Evolutionary conservation across 2,797 vertebrate genomes (phyloP).

Genomic region (Antrozous pallidus): DNA sequence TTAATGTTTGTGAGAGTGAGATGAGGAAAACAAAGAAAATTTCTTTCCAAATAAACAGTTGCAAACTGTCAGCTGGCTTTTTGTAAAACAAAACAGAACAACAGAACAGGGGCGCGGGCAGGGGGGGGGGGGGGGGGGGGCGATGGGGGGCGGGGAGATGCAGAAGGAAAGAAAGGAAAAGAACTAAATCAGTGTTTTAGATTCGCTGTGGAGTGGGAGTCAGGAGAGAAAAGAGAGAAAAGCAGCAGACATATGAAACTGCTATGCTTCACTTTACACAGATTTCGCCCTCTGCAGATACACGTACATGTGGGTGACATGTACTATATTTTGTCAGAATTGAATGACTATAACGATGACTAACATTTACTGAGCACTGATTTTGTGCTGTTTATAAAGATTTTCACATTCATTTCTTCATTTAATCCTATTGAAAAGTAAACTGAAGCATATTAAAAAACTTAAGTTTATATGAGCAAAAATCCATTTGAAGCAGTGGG

Average conservation of each 20-base stretch:
- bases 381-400: not conserved
- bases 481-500: not conserved
- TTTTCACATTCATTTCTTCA: not conserved
- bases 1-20: conserved; percentile 30
- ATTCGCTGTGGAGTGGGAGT: not conserved
- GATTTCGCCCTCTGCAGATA: not conserved
- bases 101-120: too few relatives aligned
- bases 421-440: not conserved
- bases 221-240: not conserved
- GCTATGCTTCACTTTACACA: not conserved
- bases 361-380: not conserved
- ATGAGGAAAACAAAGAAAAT: conserved; percentile 39
- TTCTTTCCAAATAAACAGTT: conserved; percentile 55
- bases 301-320: not conserved
- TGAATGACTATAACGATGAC: not conserved
- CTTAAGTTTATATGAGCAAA: not conserved
- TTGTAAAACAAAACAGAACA: conserved; percentile 20
- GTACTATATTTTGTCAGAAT: not conserved
- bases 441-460: not conserved
- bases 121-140: too few relatives aligned
- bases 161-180: not conserved
- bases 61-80: conserved; percentile 22
- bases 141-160: not conserved
- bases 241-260: not conserved
- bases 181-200: not conserved